Evolutionary conservation across 2,113 vertebrate genomes (phyloP), one percentile per base, ranked within the genome.

Genomic region (Rhinolophus sinicus): DNA sequence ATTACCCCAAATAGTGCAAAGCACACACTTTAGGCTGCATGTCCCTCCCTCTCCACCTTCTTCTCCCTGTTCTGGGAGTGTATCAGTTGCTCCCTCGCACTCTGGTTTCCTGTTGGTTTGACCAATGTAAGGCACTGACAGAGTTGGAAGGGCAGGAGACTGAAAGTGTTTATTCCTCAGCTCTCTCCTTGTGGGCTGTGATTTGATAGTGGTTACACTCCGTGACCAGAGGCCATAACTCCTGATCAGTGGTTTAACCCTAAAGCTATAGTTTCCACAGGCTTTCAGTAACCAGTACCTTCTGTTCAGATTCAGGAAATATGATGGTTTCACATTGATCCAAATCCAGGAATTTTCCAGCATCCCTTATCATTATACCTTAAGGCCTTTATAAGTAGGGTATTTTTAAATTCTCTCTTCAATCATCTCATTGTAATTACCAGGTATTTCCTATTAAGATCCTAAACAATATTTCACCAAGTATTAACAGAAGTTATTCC

Each of bases 51-150:
- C 1, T 89, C 8, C 0, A 11, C 5, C 30, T 19, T 18, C 26
- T 56, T 35, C 4, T 35, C 16, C 26, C 11, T 33, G 21, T 7
- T 5, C 2, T 38, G 11, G 30, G 30, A 30, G 1, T 26, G 19
- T 9, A 50, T 60, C 0, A 33, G 0, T 26, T 2, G 11, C 0
- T 54, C 19, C 2, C 35, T 24, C 30, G 8, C 15, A 28, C 4
- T 72, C 35, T 69, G 65, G 28, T 11, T 85, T 85, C 47, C 12
- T 33, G 19, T 19, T 69, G 44, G 8, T 22, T 94, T 92, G 33
- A 30, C 1, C 65, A 64, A 5, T 16, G 5, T 33, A 44, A 24
- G 50, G 13, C 5, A 58, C 4, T 35, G 64, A 26, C 56, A 70
- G 26, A 64, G 15, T 9, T 73, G 47, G 3, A 92, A 60, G 33